These are phyloP conservation scores for Aldabrachelys gigantea DNA, from an alignment of 2,113 vertebrate genomes.

Conservation along the genomic window DNA sequence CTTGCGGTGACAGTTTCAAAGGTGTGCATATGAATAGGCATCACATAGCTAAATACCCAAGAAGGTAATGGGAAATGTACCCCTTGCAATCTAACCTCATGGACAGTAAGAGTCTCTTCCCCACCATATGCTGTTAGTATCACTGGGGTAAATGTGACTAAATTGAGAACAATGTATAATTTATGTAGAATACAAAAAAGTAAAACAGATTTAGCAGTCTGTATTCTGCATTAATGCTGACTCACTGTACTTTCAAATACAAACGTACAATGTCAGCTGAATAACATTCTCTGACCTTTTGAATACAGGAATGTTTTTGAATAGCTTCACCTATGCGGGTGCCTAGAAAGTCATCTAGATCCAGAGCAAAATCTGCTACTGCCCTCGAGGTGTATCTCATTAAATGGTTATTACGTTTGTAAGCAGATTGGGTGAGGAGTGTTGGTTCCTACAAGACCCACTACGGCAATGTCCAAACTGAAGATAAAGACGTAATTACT, in stretches of 20 bases:
- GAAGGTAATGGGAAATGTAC: not conserved
- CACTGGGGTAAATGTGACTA: not conserved
- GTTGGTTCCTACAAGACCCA: not conserved
- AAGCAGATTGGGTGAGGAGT: not conserved
- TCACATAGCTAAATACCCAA: not conserved
- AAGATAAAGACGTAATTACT: not conserved
- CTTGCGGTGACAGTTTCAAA: not conserved
- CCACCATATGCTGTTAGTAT: not conserved
- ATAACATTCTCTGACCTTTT: not conserved
- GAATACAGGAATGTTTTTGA: not conserved
- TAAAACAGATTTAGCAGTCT: not conserved
- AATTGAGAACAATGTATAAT: not conserved
- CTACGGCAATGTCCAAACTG: not conserved
- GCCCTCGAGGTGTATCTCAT: not conserved
- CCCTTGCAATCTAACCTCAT: not conserved
- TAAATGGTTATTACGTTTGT: not conserved
- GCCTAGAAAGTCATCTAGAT: not conserved
- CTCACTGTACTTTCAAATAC: not conserved
- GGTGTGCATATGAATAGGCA: not conserved
- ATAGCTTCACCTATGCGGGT: not conserved
- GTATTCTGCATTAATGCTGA: not conserved
- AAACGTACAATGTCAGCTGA: not conserved
- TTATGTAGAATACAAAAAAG: not conserved
- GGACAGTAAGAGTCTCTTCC: not conserved
- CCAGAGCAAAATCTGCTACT: not conserved